These are phyloP conservation scores for Zosterops lateralis DNA, from an alignment of 2,113 vertebrate genomes.

Conservation along the genomic window DNA sequence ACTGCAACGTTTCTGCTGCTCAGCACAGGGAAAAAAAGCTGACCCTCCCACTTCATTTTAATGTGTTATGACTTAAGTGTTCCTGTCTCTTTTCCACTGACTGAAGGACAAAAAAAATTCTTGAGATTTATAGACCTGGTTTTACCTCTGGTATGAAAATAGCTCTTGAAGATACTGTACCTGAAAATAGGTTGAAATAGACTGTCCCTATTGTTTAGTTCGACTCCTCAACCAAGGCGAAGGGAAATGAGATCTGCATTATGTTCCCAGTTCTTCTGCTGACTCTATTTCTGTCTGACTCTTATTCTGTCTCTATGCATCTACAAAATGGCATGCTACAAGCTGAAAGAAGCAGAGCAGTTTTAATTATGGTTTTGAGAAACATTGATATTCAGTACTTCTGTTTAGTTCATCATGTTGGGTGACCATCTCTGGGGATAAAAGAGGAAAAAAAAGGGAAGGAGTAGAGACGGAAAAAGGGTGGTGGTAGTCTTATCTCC, in stretches of 20 bases:
- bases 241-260: constrained; percentile 28
- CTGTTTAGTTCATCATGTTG: neutral
- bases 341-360: neutral
- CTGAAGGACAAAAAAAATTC: neutral
- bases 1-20: neutral
- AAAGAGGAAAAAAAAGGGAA: neutral
- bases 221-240: neutral
- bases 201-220: constrained; percentile 24
- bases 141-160: constrained; percentile 48
- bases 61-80: constrained; percentile 31
- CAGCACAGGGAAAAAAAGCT: neutral
- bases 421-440: neutral
- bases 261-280: neutral
- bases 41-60: constrained; percentile 38
- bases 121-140: neutral
- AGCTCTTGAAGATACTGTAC: neutral
- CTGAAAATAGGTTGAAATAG: constrained; percentile 38
- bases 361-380: neutral
- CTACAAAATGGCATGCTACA: neutral
- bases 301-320: neutral
- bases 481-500: neutral
- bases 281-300: neutral
- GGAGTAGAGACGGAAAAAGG: neutral
- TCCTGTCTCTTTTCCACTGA: constrained; percentile 43
- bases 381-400: neutral